Evolutionary conservation across 2,797 vertebrate species (phyloP).

Genomic region (Buceros bicornis): DNA sequence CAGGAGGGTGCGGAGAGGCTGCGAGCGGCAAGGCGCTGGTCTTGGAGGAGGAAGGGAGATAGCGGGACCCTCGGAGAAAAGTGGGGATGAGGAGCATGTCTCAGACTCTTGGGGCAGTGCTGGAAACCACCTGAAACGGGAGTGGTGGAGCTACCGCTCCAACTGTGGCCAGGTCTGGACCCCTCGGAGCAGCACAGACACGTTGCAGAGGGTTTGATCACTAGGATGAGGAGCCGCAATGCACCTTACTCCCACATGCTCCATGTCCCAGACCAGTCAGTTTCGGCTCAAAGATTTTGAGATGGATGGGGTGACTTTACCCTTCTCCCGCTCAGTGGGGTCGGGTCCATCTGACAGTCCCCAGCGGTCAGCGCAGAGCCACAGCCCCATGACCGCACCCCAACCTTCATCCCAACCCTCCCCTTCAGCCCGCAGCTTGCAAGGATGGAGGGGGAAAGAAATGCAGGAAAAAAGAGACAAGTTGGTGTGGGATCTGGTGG

Average conservation of each 20-base stretch:
- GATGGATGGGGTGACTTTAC: background rate
- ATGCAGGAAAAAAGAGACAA: background rate
- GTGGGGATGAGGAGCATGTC: rapidly evolving
- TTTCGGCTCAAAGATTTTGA: background rate
- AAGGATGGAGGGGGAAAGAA: background rate
- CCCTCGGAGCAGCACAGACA: background rate
- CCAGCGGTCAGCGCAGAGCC: background rate
- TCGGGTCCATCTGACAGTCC: background rate
- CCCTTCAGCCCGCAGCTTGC: background rate
- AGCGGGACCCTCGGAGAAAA: background rate
- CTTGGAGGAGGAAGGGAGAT: background rate
- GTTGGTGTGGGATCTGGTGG: background rate
- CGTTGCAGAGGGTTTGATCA: rapidly evolving
- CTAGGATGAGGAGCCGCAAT: background rate
- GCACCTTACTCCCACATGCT: background rate
- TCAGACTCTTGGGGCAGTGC: background rate
- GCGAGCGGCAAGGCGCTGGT: background rate
- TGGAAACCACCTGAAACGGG: background rate
- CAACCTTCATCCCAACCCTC: background rate
- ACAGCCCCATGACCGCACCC: background rate
- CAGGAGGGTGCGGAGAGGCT: rapidly evolving
- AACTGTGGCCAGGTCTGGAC: background rate
- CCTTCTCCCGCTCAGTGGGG: background rate
- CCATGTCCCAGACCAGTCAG: background rate
- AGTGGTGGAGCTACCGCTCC: background rate